A percentile compares a stretch with the other conserved stretches of the same genome.
Evolutionary conservation across 2,888 invertebrate species (phyloP).

Genomic region (Noctua fimbriata): DNA sequence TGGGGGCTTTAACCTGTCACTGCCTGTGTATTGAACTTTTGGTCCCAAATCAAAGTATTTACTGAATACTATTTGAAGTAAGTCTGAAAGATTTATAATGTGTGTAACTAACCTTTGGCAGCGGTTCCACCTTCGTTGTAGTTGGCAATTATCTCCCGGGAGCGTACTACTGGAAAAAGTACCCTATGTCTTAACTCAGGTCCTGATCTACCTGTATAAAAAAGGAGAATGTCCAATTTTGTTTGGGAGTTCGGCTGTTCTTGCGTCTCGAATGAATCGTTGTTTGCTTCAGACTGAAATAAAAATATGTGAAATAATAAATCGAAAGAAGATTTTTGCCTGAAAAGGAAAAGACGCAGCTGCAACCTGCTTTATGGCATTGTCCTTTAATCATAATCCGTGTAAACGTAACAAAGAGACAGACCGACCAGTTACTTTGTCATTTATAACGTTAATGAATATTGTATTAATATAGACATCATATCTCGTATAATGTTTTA

Average conservation of each 20-base stretch:
- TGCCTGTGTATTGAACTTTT: constrained; percentile 22
- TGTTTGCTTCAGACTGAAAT: not conserved
- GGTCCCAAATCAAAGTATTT: not conserved
- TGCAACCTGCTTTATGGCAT: not conserved
- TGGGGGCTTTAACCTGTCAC: constrained; percentile 26
- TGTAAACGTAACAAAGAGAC: not conserved
- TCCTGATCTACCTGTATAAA: not conserved
- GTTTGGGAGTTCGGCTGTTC: not conserved
- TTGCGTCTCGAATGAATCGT: not conserved
- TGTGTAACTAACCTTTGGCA: not conserved
- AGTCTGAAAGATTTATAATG: not conserved
- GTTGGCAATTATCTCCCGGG: not conserved
- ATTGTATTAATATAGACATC: not conserved
- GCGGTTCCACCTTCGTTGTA: not conserved
- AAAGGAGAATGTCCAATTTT: not conserved
- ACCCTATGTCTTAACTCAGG: not conserved
- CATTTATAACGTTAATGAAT: not conserved
- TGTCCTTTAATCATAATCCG: not conserved
- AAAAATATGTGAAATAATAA: not conserved
- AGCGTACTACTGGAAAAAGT: not conserved
- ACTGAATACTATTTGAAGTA: not conserved
- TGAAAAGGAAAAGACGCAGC: not conserved
- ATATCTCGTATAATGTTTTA: not conserved
- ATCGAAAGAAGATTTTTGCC: not conserved
- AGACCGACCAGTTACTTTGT: not conserved